Evolutionary conservation across 1,140 invertebrate genomes (phyloP).

Genomic region (Galleria mellonella): DNA sequence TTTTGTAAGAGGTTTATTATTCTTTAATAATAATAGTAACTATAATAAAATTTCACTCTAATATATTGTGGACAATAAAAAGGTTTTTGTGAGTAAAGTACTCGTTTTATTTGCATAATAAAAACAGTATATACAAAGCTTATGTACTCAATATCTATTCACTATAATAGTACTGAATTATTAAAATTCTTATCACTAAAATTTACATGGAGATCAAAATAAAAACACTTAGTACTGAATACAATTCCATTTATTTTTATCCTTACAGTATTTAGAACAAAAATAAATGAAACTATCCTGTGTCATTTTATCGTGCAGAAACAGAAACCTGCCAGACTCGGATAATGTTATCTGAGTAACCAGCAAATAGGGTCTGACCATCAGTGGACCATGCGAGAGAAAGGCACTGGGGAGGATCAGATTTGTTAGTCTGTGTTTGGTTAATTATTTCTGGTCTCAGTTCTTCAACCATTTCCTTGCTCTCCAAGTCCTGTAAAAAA

Average conservation of each 20-base stretch:
- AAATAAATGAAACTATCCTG: slow-evolving; percentile 64
- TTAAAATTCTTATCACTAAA: background rate
- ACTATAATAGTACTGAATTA: background rate
- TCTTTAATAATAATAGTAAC: no score
- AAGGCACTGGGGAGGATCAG: slow-evolving; percentile 95
- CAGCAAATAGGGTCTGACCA: slow-evolving; percentile 98
- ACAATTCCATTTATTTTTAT: slow-evolving; percentile 70
- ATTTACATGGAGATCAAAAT: slow-evolving; percentile 45
- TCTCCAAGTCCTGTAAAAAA: slow-evolving; percentile 91
- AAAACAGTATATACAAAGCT: background rate
- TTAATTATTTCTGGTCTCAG: slow-evolving; percentile 93
- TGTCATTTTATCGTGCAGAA: slow-evolving; percentile 78
- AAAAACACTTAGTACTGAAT: slow-evolving; percentile 33
- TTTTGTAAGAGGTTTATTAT: no score
- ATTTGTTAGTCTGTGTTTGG: slow-evolving; percentile 80
- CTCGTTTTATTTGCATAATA: slow-evolving; percentile 4
- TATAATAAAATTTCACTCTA: no score
- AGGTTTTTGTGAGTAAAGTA: no score
- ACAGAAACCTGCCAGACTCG: slow-evolving; percentile 98
- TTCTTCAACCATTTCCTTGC: slow-evolving; percentile 99
- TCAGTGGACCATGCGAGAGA: slow-evolving; percentile 99
- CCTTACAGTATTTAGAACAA: slow-evolving; percentile 43
- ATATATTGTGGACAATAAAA: no score
- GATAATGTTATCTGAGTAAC: slow-evolving; percentile 98
- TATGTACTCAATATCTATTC: background rate